Percentiles rank a stretch among this genome's conserved stretches.
Conservation (phyloP, 2,113 vertebrate genomes). For the Mesitornis unicolor region DNA sequence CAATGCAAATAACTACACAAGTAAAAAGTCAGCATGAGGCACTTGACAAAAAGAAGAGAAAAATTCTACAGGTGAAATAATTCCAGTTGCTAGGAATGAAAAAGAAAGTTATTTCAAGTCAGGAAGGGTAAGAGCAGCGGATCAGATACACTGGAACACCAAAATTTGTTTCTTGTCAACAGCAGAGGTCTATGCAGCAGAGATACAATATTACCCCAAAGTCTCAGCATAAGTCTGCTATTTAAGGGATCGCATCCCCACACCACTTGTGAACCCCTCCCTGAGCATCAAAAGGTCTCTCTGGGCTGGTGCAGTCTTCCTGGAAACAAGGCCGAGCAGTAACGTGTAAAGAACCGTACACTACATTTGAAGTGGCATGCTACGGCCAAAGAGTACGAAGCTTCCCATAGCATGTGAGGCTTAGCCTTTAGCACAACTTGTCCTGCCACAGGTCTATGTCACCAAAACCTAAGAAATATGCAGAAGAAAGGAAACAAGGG, state of each 20-base stretch:
- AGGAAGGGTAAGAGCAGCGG: neutral
- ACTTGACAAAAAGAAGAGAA: slow-evolving; percentile 39
- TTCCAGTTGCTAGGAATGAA: slow-evolving; percentile 45
- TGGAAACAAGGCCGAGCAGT: slow-evolving; percentile 68
- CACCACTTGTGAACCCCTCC: slow-evolving; percentile 41
- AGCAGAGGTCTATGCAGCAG: slow-evolving; percentile 20
- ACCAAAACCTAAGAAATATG: slow-evolving; percentile 66
- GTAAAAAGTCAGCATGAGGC: neutral
- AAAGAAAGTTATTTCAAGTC: slow-evolving; percentile 41
- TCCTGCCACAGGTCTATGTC: slow-evolving; percentile 71
- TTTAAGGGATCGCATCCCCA: slow-evolving; percentile 25
- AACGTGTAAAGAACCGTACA: slow-evolving; percentile 46
- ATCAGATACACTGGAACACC: slow-evolving; percentile 33
- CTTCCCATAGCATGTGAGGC: slow-evolving; percentile 21
- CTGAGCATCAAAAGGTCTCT: slow-evolving; percentile 22
- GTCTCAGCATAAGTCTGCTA: slow-evolving; percentile 13
- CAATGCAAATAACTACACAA: slow-evolving; percentile 1
- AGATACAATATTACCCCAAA: slow-evolving; percentile 42
- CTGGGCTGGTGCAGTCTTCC: slow-evolving; percentile 45
- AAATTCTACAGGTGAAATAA: slow-evolving; percentile 22
- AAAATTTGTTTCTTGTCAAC: neutral
- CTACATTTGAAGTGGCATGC: slow-evolving; percentile 50
- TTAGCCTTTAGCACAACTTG: slow-evolving; percentile 68
- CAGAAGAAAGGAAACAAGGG: slow-evolving; percentile 48
- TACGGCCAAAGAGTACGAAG: slow-evolving; percentile 60